Evolutionary conservation across 1,140 invertebrate species (phyloP).

Genomic region (Ceratoteleas bidentatus): DNA sequence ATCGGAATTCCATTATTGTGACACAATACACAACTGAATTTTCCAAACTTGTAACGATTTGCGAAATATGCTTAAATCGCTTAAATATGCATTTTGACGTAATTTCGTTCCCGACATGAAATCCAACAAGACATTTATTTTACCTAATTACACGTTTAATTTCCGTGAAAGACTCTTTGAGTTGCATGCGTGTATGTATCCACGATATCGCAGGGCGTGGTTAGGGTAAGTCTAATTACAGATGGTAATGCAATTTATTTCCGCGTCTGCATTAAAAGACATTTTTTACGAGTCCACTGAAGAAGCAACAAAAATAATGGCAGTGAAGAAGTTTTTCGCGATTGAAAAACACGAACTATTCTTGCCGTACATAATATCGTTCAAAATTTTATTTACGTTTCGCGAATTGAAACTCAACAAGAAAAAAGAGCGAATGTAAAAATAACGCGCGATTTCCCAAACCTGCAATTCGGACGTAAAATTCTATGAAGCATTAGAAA

Average conservation of each 20-base stretch:
- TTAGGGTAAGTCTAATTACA: constrained; percentile 31
- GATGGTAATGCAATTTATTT: constrained; percentile 25
- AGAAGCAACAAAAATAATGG: too few relatives aligned
- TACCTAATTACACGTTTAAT: constrained; percentile 38
- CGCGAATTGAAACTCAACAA: background rate
- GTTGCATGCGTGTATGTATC: constrained; percentile 20
- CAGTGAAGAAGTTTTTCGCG: too few relatives aligned
- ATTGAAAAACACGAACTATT: too few relatives aligned
- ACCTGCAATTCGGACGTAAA: constrained; percentile 5
- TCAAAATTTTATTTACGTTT: constrained; percentile 8
- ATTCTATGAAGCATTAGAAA: background rate
- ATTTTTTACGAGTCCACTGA: constrained; percentile 13
- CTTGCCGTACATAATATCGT: too few relatives aligned
- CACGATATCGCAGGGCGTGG: constrained; percentile 20
- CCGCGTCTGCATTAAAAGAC: constrained; percentile 20
- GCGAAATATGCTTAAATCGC: constrained; percentile 30
- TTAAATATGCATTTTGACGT: constrained; percentile 37
- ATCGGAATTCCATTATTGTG: constrained; percentile 4
- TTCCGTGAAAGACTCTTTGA: constrained; percentile 20
- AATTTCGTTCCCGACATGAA: constrained; percentile 34
- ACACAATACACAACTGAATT: constrained; percentile 21
- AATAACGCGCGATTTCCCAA: background rate
- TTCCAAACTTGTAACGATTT: constrained; percentile 23
- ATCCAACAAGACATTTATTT: constrained; percentile 35
- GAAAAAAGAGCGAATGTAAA: background rate